phyloP scores from a whole-genome alignment of 2,888 invertebrate genomes.

The Drosophila demipolita region DNA sequence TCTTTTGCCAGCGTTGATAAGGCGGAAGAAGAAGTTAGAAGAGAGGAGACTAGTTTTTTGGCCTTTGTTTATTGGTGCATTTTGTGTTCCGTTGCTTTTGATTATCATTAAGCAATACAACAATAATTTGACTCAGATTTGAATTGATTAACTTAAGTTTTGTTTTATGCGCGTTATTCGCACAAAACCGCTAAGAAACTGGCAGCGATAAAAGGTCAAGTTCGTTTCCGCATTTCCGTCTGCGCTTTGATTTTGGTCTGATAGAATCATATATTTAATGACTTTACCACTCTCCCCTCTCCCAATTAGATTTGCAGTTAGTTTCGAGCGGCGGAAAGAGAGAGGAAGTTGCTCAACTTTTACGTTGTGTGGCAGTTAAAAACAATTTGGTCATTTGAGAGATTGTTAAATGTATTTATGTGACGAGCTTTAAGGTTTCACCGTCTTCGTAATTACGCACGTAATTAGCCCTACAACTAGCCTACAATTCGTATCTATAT shows the following conservation, averaged over 20 bases:
- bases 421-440: slow-evolving; percentile 58
- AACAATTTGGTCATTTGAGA: slow-evolving; percentile 61
- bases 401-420: slow-evolving; percentile 43
- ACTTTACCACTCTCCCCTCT: not conserved
- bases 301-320: not conserved
- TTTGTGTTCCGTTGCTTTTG: slow-evolving; percentile 60
- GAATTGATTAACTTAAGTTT: slow-evolving; percentile 69
- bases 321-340: not conserved
- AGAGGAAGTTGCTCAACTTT: slow-evolving; percentile 69
- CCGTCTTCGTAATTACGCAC: slow-evolving; percentile 52
- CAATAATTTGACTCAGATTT: slow-evolving; percentile 63
- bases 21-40: slow-evolving; percentile 53
- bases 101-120: slow-evolving; percentile 50
- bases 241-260: slow-evolving; percentile 29
- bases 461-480: slow-evolving; percentile 67
- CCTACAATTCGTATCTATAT: slow-evolving; percentile 46
- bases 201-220: slow-evolving; percentile 70
- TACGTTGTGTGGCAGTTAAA: slow-evolving; percentile 43
- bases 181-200: slow-evolving; percentile 31
- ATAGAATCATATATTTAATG: slow-evolving; percentile 43
- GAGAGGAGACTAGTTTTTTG: slow-evolving; percentile 35
- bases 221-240: slow-evolving; percentile 68
- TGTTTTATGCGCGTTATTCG: slow-evolving; percentile 47
- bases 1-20: slow-evolving; percentile 33
- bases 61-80: slow-evolving; percentile 46